These are phyloP conservation scores for Temnothorax rugatulus DNA, from an alignment of 2,888 invertebrate species.

Conservation along the genomic window DNA sequence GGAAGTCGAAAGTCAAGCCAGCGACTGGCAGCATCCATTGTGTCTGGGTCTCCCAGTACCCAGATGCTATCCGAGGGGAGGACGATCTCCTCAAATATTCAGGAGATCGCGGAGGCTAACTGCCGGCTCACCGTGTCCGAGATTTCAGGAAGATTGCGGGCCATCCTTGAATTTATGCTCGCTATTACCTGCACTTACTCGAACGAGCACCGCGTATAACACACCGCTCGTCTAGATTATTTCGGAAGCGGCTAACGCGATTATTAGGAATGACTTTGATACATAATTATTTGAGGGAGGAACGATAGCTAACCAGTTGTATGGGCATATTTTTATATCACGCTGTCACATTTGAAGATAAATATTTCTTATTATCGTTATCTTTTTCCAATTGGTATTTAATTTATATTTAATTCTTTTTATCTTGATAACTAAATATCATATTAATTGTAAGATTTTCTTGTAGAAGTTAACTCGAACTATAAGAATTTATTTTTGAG, in stretches of 20 bases:
- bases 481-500: background rate
- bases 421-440: background rate
- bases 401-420: background rate
- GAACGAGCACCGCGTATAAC: slow-evolving; percentile 25
- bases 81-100: slow-evolving; percentile 84
- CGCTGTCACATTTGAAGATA: background rate
- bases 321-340: background rate
- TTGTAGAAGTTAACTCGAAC: background rate
- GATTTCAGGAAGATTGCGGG: slow-evolving; percentile 85
- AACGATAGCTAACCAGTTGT: background rate
- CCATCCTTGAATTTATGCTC: slow-evolving; percentile 78
- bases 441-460: background rate
- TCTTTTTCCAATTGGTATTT: background rate
- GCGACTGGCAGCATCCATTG: slow-evolving; percentile 48
- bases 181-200: slow-evolving; percentile 72
- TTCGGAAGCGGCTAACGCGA: slow-evolving; percentile 54
- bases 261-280: slow-evolving; percentile 52
- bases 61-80: slow-evolving; percentile 70
- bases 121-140: slow-evolving; percentile 82
- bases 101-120: slow-evolving; percentile 85
- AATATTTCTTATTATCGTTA: background rate
- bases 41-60: slow-evolving; percentile 31
- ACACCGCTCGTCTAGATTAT: slow-evolving; percentile 10
- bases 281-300: background rate
- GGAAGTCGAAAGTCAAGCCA: slow-evolving; percentile 28